Evolutionary conservation across 1,140 invertebrate species (phyloP), one percentile per base, ranked within the genome.

Genomic region (Diorhabda sublineata): DNA sequence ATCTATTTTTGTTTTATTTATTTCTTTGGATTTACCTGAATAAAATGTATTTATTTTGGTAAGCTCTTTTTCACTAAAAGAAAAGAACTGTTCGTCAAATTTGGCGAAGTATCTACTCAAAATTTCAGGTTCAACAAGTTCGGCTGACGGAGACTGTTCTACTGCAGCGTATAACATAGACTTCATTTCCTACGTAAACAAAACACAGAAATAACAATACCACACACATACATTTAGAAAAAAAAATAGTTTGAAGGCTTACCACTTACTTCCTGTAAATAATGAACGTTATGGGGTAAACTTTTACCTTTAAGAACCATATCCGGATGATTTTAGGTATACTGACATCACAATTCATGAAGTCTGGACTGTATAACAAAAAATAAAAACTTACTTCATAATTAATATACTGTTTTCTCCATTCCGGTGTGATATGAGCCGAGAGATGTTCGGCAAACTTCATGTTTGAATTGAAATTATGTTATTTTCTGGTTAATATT

Each of bases 41-140:
- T 96, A 98, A 83, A 98, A 98, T 65, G 94, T 98, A 77, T 97
- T 98, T 59, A 98, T 98, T 85, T 98, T 98, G 70, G 93, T 91
- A 7, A 98, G 83, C 84, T 98, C 96, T 80, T 96, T 94, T 81
- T 98, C 95, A 84, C 94, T 97, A 76, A 92, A 97, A 75, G 92
- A 91, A 79, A 98, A 96, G 82, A 98, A 98, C 68, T 93, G 90
- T 82, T 98, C 96, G 84, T 98, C 95, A 83, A 98, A 98, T 73
- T 95, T 93, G 1, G 94, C 94, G 87, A 94, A 96, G 78, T 96
- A 95, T 71, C 95, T 84, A 43, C 92, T 90, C 58, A 96, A 85
- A 42, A 94, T 89, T 80, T 95, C 92, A n/a, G 90, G 90, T 76
- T 96, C 94, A 3, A 93, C 91, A 78, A 91, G 89, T 81, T 96